Evolutionary conservation across 2,888 invertebrate species (phyloP), one percentile per base, ranked within the genome.

Genomic region (Pelosia muscerda): DNA sequence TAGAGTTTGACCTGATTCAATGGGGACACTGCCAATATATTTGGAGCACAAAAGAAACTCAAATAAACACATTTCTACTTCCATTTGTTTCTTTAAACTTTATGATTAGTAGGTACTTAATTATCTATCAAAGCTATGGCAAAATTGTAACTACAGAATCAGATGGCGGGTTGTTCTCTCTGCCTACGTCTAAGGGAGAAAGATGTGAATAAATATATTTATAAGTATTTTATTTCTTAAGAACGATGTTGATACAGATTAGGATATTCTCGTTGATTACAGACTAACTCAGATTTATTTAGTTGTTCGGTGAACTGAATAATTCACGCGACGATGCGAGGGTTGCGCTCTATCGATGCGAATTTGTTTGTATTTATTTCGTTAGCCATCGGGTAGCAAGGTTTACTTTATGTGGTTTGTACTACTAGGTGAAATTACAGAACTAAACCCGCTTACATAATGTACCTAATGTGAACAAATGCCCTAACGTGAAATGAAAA

Each of bases 251-350:
- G n/a, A 23, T 31, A 13, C 3, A 13, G 63, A 54, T 23, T 34
- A 31, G 31, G 53, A 54, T 19, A 34, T 54, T 54, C 53, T 28
- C 62, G 42, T 15, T 63, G 54, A 63, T 63, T 63, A 54, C 54
- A 34, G 63, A 19, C 53, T 26, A 58, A 38, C 31, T n/a, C 57
- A 73, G 77, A 78, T 78, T 68, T 73, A 78, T 71, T 53, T 25
- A 65, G 8, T 53, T 54, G 64, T 58, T 67, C 63, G 38, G 60
- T 62, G 67, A 54, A 13, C 77, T 79, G 75, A 78, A 78, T 78
- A 69, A 78, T 78, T 79, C 66, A 79, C 49, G 3, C 15, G 31
- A 54, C 22, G 63, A 22, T n/a, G 49, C 49, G 42, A 54, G 23
- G 22, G 54, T 63, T 62, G 11, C 49, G 38, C 23, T 25, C 15